Conservation (phyloP, 2,797 vertebrate genomes). For the Stomatorhinus walkeri region DNA sequence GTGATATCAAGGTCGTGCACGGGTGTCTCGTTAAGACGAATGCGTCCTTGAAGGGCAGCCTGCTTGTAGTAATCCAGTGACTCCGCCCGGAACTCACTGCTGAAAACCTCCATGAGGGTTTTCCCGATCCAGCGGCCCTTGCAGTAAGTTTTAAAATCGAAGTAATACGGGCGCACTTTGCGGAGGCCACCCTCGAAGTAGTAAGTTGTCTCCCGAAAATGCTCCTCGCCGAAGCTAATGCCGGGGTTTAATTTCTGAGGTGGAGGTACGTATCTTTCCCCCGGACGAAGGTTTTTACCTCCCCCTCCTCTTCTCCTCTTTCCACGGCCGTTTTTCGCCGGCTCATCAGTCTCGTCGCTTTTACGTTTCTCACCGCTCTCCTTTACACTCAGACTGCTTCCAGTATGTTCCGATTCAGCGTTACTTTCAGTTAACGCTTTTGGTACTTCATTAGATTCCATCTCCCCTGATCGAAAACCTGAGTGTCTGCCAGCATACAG, state of each 20-base stretch:
- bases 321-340: slow-evolving; percentile 19
- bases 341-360: slow-evolving; percentile 6
- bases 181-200: slow-evolving; percentile 87
- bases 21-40: slow-evolving; percentile 75
- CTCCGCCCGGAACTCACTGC: slow-evolving; percentile 79
- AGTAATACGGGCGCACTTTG: slow-evolving; percentile 87
- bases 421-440: slow-evolving; percentile 16
- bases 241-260: slow-evolving; percentile 75
- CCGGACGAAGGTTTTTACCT: slow-evolving; percentile 51
- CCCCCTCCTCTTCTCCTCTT: slow-evolving; percentile 55
- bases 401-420: neutral
- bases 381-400: slow-evolving; percentile 23
- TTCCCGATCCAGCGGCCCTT: slow-evolving; percentile 94
- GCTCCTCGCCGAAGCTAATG: slow-evolving; percentile 76
- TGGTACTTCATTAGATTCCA: neutral
- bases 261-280: slow-evolving; percentile 78
- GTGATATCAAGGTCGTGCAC: slow-evolving; percentile 73
- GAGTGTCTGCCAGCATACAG: neutral
- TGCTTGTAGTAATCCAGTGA: slow-evolving; percentile 72
- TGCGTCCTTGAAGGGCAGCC: slow-evolving; percentile 75
- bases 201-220: slow-evolving; percentile 84
- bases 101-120: slow-evolving; percentile 79
- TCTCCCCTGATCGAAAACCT: neutral
- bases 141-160: slow-evolving; percentile 88
- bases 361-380: slow-evolving; percentile 31